Percentiles rank a stretch among this genome's conserved stretches.
These are phyloP conservation scores for Conopomorpha cramerella DNA, from an alignment of 1,140 invertebrate species.

Conservation along the genomic window DNA sequence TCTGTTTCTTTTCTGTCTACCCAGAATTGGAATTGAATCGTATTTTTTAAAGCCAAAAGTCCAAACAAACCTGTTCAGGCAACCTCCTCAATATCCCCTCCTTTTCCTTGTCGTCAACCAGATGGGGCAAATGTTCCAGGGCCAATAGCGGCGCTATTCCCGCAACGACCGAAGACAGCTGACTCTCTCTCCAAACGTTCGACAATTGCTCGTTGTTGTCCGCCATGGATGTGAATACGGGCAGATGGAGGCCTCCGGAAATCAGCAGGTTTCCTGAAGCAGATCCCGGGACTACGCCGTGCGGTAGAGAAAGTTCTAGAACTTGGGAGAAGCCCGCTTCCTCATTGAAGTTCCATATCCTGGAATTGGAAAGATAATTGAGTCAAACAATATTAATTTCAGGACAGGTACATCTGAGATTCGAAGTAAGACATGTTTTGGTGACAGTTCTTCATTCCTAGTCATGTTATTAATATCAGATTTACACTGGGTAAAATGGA, in stretches of 20 bases:
- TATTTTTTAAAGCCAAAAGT: too few relatives aligned
- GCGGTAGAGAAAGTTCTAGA: constrained; percentile 64
- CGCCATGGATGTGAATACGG: constrained; percentile 33
- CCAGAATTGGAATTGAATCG: too few relatives aligned
- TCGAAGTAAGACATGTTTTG: too few relatives aligned
- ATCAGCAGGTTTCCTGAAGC: constrained; percentile 63
- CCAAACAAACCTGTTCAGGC: constrained; percentile 62
- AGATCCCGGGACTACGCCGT: constrained; percentile 65
- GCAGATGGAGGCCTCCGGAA: constrained; percentile 63
- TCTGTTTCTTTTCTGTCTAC: too few relatives aligned
- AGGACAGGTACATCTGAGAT: too few relatives aligned
- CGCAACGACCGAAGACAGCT: constrained; percentile 36
- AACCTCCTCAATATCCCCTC: constrained; percentile 51
- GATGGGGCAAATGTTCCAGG: constrained; percentile 54
- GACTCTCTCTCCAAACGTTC: constrained; percentile 40
- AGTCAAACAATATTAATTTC: too few relatives aligned
- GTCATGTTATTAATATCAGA: too few relatives aligned
- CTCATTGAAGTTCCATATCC: constrained; percentile 71
- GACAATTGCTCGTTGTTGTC: constrained; percentile 33
- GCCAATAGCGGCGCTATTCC: constrained; percentile 43
- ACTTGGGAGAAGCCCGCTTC: constrained; percentile 71
- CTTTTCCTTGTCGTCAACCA: constrained; percentile 45
- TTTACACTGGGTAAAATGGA: too few relatives aligned
- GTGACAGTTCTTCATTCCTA: too few relatives aligned
- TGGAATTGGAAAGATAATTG: constrained; percentile 23